Percentiles rank a stretch among this genome's conserved stretches.
Conservation (phyloP, 2,797 vertebrate species). For the Luscinia megarhynchos region DNA sequence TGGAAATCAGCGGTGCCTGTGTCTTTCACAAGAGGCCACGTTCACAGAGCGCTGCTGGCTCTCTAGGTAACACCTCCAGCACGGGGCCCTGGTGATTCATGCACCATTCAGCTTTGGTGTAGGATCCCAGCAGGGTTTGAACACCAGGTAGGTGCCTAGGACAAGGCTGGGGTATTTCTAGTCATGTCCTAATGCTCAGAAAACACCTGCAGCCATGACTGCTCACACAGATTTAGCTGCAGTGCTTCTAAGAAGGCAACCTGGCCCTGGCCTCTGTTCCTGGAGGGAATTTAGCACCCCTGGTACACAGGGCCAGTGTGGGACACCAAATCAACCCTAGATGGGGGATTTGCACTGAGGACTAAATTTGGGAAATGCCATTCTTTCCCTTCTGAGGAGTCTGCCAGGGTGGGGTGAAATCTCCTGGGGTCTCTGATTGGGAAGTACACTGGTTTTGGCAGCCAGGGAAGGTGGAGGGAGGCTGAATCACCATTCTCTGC, state of each 20-base stretch:
- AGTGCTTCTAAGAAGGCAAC: neutral
- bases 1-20: neutral
- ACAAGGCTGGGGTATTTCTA: constrained; percentile 31
- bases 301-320: neutral
- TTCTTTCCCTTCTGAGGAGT: neutral
- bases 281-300: neutral
- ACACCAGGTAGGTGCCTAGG: neutral
- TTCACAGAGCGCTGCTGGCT: neutral
- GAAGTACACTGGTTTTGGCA: neutral
- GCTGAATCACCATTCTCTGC: neutral
- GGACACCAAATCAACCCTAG: neutral
- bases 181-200: neutral
- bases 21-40: constrained; percentile 2
- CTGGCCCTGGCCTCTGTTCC: neutral
- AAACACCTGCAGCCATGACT: neutral
- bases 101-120: neutral
- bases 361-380: neutral
- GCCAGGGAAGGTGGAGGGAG: neutral
- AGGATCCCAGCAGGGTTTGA: constrained; percentile 33
- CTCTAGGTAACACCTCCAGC: neutral
- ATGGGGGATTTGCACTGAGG: neutral
- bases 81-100: neutral
- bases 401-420: neutral
- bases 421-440: neutral
- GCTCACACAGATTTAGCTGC: neutral